A percentile compares a stretch with the other conserved stretches of the same genome.
Evolutionary conservation across 2,113 vertebrate genomes (phyloP).

Genomic region (Nematolebias whitei): DNA sequence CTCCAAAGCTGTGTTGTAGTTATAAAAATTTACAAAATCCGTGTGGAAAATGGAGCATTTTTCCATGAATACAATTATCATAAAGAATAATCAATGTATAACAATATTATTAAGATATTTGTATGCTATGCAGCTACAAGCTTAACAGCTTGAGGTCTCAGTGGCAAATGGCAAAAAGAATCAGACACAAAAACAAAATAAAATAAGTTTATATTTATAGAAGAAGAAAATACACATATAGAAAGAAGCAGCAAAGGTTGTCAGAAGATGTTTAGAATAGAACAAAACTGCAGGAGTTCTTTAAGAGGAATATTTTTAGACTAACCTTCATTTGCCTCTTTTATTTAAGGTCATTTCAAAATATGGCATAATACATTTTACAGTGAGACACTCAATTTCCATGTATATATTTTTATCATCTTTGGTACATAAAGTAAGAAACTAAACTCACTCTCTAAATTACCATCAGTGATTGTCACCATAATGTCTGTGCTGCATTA

Average conservation of each 20-base stretch:
- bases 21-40: no score
- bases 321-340: not conserved
- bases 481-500: not conserved
- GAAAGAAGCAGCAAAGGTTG: not conserved
- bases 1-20: no score
- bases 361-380: no score
- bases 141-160: constrained; percentile 25
- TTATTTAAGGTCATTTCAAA: not conserved
- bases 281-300: not conserved
- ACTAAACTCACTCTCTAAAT: no score
- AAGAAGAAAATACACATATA: constrained; percentile 19
- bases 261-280: not conserved
- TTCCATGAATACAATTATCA: no score
- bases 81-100: no score
- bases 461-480: not conserved
- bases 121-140: constrained; percentile 2
- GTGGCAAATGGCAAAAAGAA: constrained; percentile 38
- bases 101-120: not conserved
- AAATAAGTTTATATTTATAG: constrained; percentile 25
- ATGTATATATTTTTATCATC: no score
- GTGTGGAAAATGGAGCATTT: no score
- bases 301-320: not conserved
- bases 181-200: constrained; percentile 9
- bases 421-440: no score
- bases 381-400: not conserved